These are phyloP conservation scores for Entomobrya proxima DNA, from an alignment of 2,888 invertebrate species.

Conservation along the genomic window DNA sequence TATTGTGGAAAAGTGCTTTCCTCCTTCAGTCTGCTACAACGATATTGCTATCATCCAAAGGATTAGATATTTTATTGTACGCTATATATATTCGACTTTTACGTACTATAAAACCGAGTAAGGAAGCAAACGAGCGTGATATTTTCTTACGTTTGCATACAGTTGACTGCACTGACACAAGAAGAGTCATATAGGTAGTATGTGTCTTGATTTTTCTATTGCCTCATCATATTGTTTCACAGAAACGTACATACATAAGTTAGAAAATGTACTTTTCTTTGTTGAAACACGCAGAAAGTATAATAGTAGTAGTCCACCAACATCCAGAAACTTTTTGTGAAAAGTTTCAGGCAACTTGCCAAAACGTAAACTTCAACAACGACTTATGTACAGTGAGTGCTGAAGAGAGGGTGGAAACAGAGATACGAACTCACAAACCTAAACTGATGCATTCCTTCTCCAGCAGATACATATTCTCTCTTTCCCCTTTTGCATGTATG, in stretches of 20 bases:
- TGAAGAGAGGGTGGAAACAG: slow-evolving; percentile 53
- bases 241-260: neutral
- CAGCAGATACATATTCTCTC: neutral
- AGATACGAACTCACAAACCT: slow-evolving; percentile 8
- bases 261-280: neutral
- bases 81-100: neutral
- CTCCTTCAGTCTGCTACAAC: slow-evolving; percentile 2
- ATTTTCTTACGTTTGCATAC: slow-evolving; percentile 30
- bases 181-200: slow-evolving; percentile 39
- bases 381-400: slow-evolving; percentile 51
- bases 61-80: slow-evolving; percentile 47
- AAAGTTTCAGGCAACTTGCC: slow-evolving; percentile 71
- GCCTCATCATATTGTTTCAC: neutral
- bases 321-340: slow-evolving; percentile 43
- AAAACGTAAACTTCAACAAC: slow-evolving; percentile 65
- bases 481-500: neutral
- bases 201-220: slow-evolving; percentile 27
- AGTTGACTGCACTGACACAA: slow-evolving; percentile 61
- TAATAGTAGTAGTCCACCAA: slow-evolving; percentile 29
- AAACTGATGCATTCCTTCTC: neutral
- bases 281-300: neutral
- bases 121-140: neutral
- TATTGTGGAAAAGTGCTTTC: slow-evolving; percentile 49
- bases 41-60: slow-evolving; percentile 56
- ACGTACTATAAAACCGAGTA: neutral